Evolutionary conservation across 92 coral and sea anemone species (phyloP).

Genomic region (Porites divaricata): DNA sequence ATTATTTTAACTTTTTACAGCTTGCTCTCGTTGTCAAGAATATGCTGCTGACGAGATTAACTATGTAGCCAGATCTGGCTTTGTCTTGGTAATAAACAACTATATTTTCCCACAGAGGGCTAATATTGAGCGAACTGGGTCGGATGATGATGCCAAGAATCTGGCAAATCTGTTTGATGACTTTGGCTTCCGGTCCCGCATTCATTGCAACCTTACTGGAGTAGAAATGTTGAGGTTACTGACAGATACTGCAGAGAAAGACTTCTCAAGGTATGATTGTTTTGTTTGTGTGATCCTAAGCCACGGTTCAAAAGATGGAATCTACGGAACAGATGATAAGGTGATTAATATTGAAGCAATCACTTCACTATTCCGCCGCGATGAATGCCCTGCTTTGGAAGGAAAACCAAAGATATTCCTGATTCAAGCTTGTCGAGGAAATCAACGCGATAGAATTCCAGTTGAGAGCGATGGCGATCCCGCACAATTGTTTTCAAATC

Average conservation of each 20-base stretch:
- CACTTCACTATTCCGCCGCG: slow-evolving; percentile 69
- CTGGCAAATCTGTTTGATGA: slow-evolving; percentile 67
- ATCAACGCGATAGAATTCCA: slow-evolving; percentile 47
- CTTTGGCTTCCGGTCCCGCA: slow-evolving; percentile 52
- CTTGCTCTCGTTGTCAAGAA: slow-evolving; percentile 62
- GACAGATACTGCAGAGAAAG: slow-evolving; percentile 69
- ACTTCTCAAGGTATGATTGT: slow-evolving; percentile 78
- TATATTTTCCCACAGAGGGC: slow-evolving; percentile 56
- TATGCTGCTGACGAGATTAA: slow-evolving; percentile 47
- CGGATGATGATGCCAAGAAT: slow-evolving; percentile 65
- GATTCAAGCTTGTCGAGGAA: slow-evolving; percentile 92
- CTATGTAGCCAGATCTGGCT: slow-evolving; percentile 67
- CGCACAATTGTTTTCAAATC: no score
- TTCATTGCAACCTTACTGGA: slow-evolving; percentile 34
- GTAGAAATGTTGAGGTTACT: slow-evolving; percentile 59
- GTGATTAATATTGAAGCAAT: slow-evolving; percentile 73
- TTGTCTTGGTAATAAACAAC: slow-evolving; percentile 81
- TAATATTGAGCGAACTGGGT: slow-evolving; percentile 71
- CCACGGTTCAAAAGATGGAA: slow-evolving; percentile 79
- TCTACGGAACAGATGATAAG: slow-evolving; percentile 73
- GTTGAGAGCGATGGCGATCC: slow-evolving; percentile 82
- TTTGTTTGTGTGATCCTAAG: slow-evolving; percentile 90
- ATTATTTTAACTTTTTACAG: slow-evolving; percentile 19
- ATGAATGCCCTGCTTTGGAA: slow-evolving; percentile 64
- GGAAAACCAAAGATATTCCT: slow-evolving; percentile 92